Percentiles rank a stretch among this genome's conserved stretches.
These are phyloP conservation scores for Alcedo quadribrachys DNA, from an alignment of 2,797 vertebrate genomes.

Conservation along the genomic window DNA sequence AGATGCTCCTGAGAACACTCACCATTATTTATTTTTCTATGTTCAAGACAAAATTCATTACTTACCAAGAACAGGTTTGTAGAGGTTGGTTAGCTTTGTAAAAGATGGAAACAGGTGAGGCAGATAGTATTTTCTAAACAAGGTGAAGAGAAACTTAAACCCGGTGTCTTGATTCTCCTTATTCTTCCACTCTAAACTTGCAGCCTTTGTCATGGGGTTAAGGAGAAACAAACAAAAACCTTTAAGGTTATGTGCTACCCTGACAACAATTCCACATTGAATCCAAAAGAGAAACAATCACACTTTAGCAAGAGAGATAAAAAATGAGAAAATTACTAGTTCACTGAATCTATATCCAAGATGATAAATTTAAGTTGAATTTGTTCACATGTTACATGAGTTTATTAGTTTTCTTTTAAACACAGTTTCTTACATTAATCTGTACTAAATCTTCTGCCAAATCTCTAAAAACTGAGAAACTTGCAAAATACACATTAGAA, in stretches of 20 bases:
- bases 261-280: not conserved
- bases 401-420: not conserved
- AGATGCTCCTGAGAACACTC: not conserved
- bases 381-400: not conserved
- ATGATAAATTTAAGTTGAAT: not conserved
- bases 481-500: not conserved
- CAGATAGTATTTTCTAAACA: slow-evolving; percentile 99
- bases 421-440: not conserved
- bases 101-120: slow-evolving; percentile 96
- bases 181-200: slow-evolving; percentile 96
- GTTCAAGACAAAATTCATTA: not conserved
- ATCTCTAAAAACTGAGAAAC: not conserved
- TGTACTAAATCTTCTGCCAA: not conserved
- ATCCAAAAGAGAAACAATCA: not conserved
- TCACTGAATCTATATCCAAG: not conserved
- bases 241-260: not conserved
- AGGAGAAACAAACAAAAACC: slow-evolving; percentile 1
- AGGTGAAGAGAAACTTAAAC: slow-evolving; percentile 96
- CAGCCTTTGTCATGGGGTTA: slow-evolving; percentile 79
- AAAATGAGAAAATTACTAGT: not conserved
- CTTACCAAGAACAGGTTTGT: slow-evolving; percentile 97
- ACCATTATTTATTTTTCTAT: not conserved
- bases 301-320: not conserved
- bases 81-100: slow-evolving; percentile 96
- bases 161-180: slow-evolving; percentile 95